Conservation (phyloP, 2,797 vertebrate genomes). For the Manis javanica region DNA sequence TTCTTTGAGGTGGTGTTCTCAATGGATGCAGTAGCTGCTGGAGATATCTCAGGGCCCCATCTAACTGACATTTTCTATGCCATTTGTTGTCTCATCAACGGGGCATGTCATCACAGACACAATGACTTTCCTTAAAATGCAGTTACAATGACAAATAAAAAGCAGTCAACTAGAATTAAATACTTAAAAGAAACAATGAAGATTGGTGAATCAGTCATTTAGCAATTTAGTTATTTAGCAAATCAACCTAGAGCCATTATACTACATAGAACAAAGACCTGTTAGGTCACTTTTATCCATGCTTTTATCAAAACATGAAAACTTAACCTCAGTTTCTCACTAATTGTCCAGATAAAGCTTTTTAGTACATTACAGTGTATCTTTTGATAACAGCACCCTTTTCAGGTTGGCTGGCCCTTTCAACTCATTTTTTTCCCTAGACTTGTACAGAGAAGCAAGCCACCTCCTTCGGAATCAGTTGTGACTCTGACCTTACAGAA, state of each 20-base stretch:
- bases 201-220: neutral
- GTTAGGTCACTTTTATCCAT: neutral
- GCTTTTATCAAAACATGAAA: neutral
- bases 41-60: neutral
- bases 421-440: neutral
- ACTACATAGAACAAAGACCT: neutral
- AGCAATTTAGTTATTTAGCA: neutral
- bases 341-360: neutral
- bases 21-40: neutral
- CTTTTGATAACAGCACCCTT: neutral
- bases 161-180: neutral
- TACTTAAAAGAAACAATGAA: neutral
- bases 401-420: neutral
- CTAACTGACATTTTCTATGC: neutral
- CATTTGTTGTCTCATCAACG: neutral
- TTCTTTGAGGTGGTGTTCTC: neutral
- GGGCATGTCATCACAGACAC: neutral
- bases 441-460: neutral
- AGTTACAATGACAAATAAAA: neutral
- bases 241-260: neutral
- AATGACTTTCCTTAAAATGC: neutral
- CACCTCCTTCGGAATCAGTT: neutral
- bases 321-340: neutral
- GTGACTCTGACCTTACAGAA: neutral
- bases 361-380: neutral